Base-by-base conservation (phyloP, 1,140 invertebrate species). In the Patella vulgata region DNA sequence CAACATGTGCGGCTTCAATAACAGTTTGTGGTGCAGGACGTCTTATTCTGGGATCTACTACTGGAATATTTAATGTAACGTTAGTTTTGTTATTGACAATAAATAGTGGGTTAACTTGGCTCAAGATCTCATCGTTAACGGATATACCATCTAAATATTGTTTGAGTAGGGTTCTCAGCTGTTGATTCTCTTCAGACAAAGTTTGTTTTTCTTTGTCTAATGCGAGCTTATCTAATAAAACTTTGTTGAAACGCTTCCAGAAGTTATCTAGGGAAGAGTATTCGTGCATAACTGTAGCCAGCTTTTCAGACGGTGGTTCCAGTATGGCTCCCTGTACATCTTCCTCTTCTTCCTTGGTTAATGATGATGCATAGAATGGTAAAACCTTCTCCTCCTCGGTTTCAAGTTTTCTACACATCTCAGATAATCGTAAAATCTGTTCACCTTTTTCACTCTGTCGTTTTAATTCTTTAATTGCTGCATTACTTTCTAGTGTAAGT, bases 301-400 rank as follows among this genome's bases (percentile, higher is more conserved):
- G 60, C 14, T 72, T 70, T 60, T 84, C 71, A 8, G 75, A 71
- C n/a, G 81, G 74, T 21, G 65, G 63, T 58, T 84, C 83, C 31
- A 74, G 43, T 4, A 82, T 62, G 17, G 75, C 80, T 36, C 71
- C 75, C 28, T 77, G 59, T 9, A 85, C 75, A 64, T 82, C 78
- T n/a, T 77, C 78, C 33, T 75, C 63, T 56, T 86, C 84, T 47
- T 84, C 79, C 27, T 77, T 60, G 6, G 82, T 85, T 8, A 85
- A 66, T 5, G 85, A 82, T 17, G 78, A 73, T 21, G 79, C 78
- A 68, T 83, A 84, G 56, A 86, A 85, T n/a, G 85, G 85, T 17
- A 86, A 61, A 19, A 86, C 82, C 69, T 86, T 86, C 72, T 86
- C 84, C 47, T 84, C 82, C 58, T 86, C 85, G 23, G 82, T 85